phyloP scores from a whole-genome alignment of 92 coral and sea anemone species.

The Heteractis magnifica region DNA sequence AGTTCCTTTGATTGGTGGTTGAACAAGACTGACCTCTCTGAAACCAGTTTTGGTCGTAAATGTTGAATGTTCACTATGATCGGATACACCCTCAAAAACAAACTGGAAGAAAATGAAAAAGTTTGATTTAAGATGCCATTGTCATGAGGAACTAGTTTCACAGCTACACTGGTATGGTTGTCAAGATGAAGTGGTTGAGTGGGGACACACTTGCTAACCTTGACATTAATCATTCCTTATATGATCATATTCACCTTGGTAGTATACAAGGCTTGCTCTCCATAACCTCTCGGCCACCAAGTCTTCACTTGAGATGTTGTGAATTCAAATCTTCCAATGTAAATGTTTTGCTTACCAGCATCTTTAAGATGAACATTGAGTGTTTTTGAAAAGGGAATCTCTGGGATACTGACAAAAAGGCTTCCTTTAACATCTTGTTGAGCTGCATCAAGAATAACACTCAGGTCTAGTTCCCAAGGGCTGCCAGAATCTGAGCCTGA shows the following conservation, averaged over 20 bases:
- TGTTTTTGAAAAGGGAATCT: slow-evolving; percentile 41
- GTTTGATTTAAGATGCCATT: neutral
- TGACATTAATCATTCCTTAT: neutral
- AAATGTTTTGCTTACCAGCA: slow-evolving; percentile 53
- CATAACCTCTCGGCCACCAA: slow-evolving; percentile 99
- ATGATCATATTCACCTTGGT: slow-evolving; percentile 48
- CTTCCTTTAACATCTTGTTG: slow-evolving; percentile 48
- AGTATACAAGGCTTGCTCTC: slow-evolving; percentile 71
- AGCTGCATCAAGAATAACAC: slow-evolving; percentile 63
- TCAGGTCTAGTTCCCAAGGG: slow-evolving; percentile 70
- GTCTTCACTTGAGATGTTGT: slow-evolving; percentile 48
- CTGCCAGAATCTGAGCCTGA: slow-evolving; percentile 26
- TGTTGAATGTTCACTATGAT: slow-evolving; percentile 36
- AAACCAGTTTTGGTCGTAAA: slow-evolving; percentile 71
- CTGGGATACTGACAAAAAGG: slow-evolving; percentile 61
- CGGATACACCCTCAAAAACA: slow-evolving; percentile 18
- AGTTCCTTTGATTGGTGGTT: slow-evolving; percentile 69
- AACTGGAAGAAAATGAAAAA: slow-evolving; percentile 31
- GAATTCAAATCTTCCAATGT: slow-evolving; percentile 59
- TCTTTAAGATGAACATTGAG: slow-evolving; percentile 40
- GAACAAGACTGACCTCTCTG: slow-evolving; percentile 83
- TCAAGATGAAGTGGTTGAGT: neutral
- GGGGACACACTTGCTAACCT: neutral
- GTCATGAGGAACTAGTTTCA: neutral
- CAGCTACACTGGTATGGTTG: too few relatives aligned